Evolutionary conservation across 1,140 invertebrate genomes (phyloP), one percentile per base, ranked within the genome.

Genomic region (Triops longicaudatus): DNA sequence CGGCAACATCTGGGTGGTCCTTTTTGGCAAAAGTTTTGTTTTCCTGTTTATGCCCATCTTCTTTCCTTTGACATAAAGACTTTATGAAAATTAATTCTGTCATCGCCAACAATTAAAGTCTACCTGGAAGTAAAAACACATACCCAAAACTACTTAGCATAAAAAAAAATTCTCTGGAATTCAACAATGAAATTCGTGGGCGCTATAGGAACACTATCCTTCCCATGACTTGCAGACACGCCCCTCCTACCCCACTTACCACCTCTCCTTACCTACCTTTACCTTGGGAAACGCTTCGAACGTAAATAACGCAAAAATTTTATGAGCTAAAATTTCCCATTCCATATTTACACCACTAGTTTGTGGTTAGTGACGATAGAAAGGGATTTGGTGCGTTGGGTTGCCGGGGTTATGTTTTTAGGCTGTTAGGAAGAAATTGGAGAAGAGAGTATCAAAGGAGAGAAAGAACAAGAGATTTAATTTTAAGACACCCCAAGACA

Each of bases 41-140:
- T 63, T 22, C 50, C n/a, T 63, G 14, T 22, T 63, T 63, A 22
- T 22, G 7, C 17, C 22, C 5, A 14, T 10, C 6, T 14, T 63
- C 17, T n/a, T 63, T n/a, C 50, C 0, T 12, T 63, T 12, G 50
- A 63, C 50, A 17, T 63, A 63, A 63, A 22, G 50, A 22, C 22
- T 63, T 63, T 63, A 63, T 63, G 50, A 63, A 63, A 63, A 63
- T 63, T 63, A 63, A 63, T 3, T 63, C 50, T 63, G 50, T 63
- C 50, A 63, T 63, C 50, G 50, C 50, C 50, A 22, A 63, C 50
- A 12, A 63, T 63, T 22, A 63, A 63, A 63, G 50, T 63, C 50
- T 63, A 12, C 17, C n/a, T 63, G 17, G 14, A 63, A 22, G n/a
- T n/a, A 22, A 63, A 63, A 63, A n/a, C 17, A 22, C 50, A 63